phyloP scores from a whole-genome alignment of 2,888 invertebrate species.

The Itoplectis maculator region DNA sequence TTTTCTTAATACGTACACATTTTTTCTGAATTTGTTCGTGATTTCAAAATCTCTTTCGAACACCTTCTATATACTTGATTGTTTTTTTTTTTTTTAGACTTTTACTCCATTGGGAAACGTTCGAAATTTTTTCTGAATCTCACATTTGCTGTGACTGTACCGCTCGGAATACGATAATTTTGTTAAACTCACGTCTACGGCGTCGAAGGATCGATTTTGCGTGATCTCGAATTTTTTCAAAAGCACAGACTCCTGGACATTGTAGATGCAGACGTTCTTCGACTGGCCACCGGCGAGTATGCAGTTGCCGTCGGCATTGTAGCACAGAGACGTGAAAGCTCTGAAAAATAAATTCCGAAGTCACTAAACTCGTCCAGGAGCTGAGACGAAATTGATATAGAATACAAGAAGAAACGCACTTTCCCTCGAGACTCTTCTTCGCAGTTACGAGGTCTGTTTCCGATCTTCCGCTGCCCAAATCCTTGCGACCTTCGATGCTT shows the following conservation, averaged over 20 bases:
- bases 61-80: too few relatives aligned
- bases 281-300: conserved; percentile 97
- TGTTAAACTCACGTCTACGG: conserved; percentile 91
- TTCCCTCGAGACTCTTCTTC: conserved; percentile 92
- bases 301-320: conserved; percentile 96
- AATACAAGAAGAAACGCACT: conserved; percentile 87
- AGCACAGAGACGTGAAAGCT: conserved; percentile 95
- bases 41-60: too few relatives aligned
- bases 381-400: background rate
- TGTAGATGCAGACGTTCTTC: conserved; percentile 97
- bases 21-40: too few relatives aligned
- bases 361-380: conserved; percentile 1
- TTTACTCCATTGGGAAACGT: too few relatives aligned
- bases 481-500: conserved; percentile 94
- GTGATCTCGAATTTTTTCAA: conserved; percentile 97
- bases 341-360: conserved; percentile 85
- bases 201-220: conserved; percentile 97
- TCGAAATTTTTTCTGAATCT: too few relatives aligned
- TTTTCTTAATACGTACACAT: too few relatives aligned
- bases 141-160: too few relatives aligned
- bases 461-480: conserved; percentile 93
- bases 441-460: conserved; percentile 95
- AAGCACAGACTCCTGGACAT: conserved; percentile 92
- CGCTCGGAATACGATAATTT: too few relatives aligned
- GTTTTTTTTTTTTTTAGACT: too few relatives aligned